These are phyloP conservation scores for Oophaga sylvatica DNA, from an alignment of 2,797 vertebrate genomes.

Conservation along the genomic window DNA sequence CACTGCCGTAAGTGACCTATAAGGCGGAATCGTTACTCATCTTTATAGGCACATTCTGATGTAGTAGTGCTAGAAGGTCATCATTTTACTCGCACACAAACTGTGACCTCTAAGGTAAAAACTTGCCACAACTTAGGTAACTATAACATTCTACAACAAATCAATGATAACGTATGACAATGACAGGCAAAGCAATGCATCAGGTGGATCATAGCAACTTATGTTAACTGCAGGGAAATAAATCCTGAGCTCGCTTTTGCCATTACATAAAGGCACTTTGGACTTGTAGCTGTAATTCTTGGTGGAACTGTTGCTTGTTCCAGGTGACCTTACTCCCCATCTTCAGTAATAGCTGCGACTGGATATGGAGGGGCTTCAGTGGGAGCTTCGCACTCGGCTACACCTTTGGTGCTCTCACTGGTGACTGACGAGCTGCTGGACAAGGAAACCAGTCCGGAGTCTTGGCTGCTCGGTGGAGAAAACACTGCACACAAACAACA, in stretches of 20 bases:
- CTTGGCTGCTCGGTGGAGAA: slow-evolving; percentile 77
- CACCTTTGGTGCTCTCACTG: slow-evolving; percentile 76
- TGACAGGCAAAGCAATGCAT: background rate
- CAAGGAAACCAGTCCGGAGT: slow-evolving; percentile 79
- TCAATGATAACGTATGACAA: background rate
- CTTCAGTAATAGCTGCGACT: slow-evolving; percentile 75
- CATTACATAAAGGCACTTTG: background rate
- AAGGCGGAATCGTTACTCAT: background rate
- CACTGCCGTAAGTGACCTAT: background rate
- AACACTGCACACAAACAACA: slow-evolving; percentile 76
- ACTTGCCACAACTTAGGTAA: background rate
- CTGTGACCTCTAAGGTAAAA: background rate
- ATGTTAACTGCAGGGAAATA: background rate
- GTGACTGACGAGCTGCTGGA: slow-evolving; percentile 79
- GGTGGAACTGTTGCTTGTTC: background rate
- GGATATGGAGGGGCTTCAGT: slow-evolving; percentile 75
- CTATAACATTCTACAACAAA: slow-evolving; percentile 4
- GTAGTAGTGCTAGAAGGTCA: background rate
- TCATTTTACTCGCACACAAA: background rate
- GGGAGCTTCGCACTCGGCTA: slow-evolving; percentile 76
- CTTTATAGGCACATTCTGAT: background rate
- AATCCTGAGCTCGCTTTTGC: background rate
- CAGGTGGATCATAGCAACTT: background rate
- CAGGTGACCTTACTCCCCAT: slow-evolving; percentile 69
- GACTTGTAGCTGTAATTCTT: background rate